Evolutionary conservation across 2,888 invertebrate genomes (phyloP), one percentile per base, ranked within the genome.

Genomic region (Patella depressa): DNA sequence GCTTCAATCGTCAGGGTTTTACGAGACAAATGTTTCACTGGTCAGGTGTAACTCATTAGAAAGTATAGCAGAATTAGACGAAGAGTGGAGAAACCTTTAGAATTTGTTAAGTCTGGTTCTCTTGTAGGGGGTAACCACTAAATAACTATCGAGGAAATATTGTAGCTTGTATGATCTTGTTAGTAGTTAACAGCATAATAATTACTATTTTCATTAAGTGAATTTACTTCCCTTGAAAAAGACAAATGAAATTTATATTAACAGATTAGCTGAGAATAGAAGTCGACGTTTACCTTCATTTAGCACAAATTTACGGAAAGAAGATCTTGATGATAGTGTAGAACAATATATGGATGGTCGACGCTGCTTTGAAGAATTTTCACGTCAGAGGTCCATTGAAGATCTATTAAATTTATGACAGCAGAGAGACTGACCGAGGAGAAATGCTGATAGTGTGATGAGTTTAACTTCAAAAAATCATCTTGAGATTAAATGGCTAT

Each of bases 301-400:
- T 74, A 77, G 80, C 53, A 88, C 88, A 17, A 85, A 88, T 54
- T 81, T 88, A 71, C 70, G 76, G 17, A 82, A 84, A 45, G 86
- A 86, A 76, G 89, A 89, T 72, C 71, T 87, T 14, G 88, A 89
- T 76, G 88, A 87, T 19, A 82, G 84, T 73, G 85, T 89, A n/a
- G 81, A 85, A 72, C 85, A 86, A 74, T 89, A 88, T 78, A 81
- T 89, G 78, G 87, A 85, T 75, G 85, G 86, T 19, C 80, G 83
- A 74, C 84, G 85, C 53, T 88, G 87, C 71, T 83, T 85, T 57
- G 88, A 88, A 76, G 88, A 85, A 59, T 88, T 88, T 80, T 86
- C 88, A 34, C 81, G 86, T 34, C 85, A 86, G 54, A 85, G 82
- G 78, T 88, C 89, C 59, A 75, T 86, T 71, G 88, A 89, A 74